Evolutionary conservation across 2,888 invertebrate genomes (phyloP), one percentile per base, ranked within the genome.

Genomic region (Didymodactylos carnosus): DNA sequence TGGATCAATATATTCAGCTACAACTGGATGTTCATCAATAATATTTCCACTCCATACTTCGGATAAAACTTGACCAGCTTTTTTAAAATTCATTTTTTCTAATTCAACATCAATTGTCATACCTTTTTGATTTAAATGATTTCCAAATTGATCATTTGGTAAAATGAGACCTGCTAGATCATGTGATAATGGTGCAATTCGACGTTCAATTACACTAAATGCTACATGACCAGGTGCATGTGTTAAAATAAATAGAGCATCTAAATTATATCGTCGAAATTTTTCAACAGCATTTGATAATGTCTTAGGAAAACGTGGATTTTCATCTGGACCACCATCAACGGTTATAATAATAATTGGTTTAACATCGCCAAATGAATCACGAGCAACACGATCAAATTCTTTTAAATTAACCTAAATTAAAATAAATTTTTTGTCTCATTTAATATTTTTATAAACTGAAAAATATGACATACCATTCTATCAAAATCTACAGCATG

Each of bases 391-490:
- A n/a, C 11, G 16, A 10, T 62, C 62, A 25, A 62, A 62, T 62
- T 62, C 62, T 62, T 62, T 62, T 62, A 62, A 62, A 35, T 62
- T 62, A 62, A 62, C n/a, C n/a, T n/a, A n/a, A n/a, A n/a, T n/a
- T n/a, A n/a, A n/a, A n/a, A n/a, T n/a, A n/a, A n/a, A n/a, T n/a
- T n/a, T n/a, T n/a, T n/a, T n/a, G n/a, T n/a, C n/a, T n/a, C n/a
- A n/a, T n/a, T n/a, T n/a, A n/a, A n/a, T n/a, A n/a, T n/a, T n/a
- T n/a, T n/a, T n/a, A n/a, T n/a, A n/a, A n/a, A n/a, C n/a, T n/a
- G n/a, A n/a, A n/a, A n/a, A n/a, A n/a, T n/a, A n/a, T n/a, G n/a
- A n/a, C n/a, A n/a, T n/a, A n/a, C 23, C 19, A 62, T 8, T n/a
- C 35, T n/a, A 62, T 62, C 62, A 5, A 62, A 62, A 62, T 62